phyloP scores from a whole-genome alignment of 1,140 invertebrate species.

The Trialeurodes vaporariorum region DNA sequence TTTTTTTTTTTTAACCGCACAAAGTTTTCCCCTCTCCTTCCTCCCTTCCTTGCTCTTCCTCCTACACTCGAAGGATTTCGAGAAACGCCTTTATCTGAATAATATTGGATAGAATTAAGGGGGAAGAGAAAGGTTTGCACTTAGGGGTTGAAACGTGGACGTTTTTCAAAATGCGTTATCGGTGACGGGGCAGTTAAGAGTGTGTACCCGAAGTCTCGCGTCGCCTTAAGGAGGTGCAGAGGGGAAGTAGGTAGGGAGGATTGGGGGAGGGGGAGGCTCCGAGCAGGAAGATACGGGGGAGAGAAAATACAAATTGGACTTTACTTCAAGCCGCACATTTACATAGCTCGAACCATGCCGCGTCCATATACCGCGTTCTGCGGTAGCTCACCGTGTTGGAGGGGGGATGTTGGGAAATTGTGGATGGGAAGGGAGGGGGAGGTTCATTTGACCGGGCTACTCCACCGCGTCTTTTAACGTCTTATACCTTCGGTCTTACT shows the following conservation, averaged over 20 bases:
- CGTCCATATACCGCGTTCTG: no score
- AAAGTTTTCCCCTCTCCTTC: not conserved
- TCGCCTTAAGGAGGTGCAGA: no score
- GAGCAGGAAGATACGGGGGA: not conserved
- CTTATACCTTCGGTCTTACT: not conserved
- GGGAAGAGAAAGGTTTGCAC: not conserved
- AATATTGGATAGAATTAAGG: not conserved
- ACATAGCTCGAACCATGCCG: not conserved
- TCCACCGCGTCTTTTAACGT: not conserved
- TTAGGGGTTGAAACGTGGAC: not conserved
- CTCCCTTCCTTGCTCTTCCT: no score
- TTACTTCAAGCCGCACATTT: not conserved
- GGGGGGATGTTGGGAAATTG: not conserved
- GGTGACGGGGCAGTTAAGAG: not conserved
- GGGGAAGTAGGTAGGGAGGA: no score
- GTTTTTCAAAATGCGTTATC: not conserved
- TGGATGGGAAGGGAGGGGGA: not conserved
- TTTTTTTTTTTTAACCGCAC: not conserved
- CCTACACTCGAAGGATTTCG: not conserved
- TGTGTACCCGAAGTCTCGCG: not conserved
- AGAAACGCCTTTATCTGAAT: not conserved
- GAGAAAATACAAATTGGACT: conserved; percentile 1
- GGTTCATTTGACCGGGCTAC: not conserved
- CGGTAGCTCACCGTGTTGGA: no score
- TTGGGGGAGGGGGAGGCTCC: not conserved